Base-by-base conservation (phyloP, 2,888 invertebrate genomes). In the Morpho helenor region DNA sequence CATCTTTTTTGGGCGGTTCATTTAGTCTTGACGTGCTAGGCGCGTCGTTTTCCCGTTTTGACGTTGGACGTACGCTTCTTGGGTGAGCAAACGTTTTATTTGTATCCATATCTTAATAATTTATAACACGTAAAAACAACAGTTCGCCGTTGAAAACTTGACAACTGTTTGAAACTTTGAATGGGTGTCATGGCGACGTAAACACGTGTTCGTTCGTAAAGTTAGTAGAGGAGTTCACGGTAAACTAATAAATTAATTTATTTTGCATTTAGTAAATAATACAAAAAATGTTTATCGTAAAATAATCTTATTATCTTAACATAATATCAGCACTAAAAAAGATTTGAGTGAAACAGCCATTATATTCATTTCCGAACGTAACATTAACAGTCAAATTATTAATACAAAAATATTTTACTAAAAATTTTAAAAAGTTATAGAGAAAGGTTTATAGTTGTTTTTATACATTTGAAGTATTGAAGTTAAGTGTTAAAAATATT, bases 171-270 rank as follows among this genome's bases (percentile, higher is more conserved):
- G n/a, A n/a, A n/a, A n/a, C n/a, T n/a, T n/a, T n/a, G 69, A 80
- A 76, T 65, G 44, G 71, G 64, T 80, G 82, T 77, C 83, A 83
- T 84, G 76, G 77, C 73, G 78, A 84, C 81, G 59, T 49, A 16
- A 31, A 49, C 44, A 52, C 40, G 46, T 16, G 49, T n/a, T 39
- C 39, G 54, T 54, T 54, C 48, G 8, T 43, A 48, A 54, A 48
- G 41, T 16, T 7, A 31, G 31, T 31, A 5, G 1, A 16, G 7
- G 22, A 2, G 39, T 40, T 49, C 3, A 10, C 7, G 7, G 22
- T 48, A 8, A 2, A 8, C 8, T 22, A 3, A 7, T 8, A 4
- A 8, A n/a, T 40, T 39, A 1, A 39, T 39, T 16, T 10, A 10
- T 41, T 40, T 40, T 8, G 1, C 42, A 8, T 1, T 9, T 6